Base-by-base conservation (phyloP, 2,113 vertebrate genomes). In the Scytalopus superciliaris region DNA sequence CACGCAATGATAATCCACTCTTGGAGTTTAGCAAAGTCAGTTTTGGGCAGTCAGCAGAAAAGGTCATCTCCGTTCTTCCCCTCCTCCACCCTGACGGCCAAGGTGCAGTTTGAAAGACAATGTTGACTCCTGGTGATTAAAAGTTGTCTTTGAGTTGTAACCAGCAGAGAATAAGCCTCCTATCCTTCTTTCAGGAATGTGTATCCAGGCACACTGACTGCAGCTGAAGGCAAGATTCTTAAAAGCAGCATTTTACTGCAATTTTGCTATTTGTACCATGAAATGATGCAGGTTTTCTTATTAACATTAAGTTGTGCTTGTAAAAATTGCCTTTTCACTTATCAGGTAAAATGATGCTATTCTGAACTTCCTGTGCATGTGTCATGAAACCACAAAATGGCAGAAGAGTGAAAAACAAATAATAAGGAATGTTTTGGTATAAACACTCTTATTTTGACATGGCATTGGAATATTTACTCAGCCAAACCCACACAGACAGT, bases 1-100 rank as follows among this genome's bases (percentile, higher is more conserved):
- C 64, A 52, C 1, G 0, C 2, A 4, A 47, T 28, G 39, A 55
- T 30, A 7, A 55, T 9, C 53, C 33, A 1, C 42, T 25, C 3
- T 0, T 5, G 27, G 42, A 87, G 35, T 24, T 57, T 1, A 50
- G 62, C 42, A 50, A 76, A 49, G 23, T 8, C 40, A 33, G 3
- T 6, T 42, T 76, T 30, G 49, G 40, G 63, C 31, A 22, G 12
- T 10, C 52, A 68, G 33, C n/a, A 76, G 53, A 7, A 76, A 59
- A 75, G 7, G 28, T 3, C 7, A 31, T 12, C 59, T 74, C 42
- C 8, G 0, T 55, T 39, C 64, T n/a, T 42, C 45, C 31, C 37
- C 30, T 74, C 31, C n/a, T 70, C 27, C 60, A 25, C 10, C 16
- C 14, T 31, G 10, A 33, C 27, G 69, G 57, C 6, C 40, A 45